Percentiles rank a stretch among this genome's conserved stretches.
Conservation (phyloP, 2,797 vertebrate genomes). For the Peromyscus melanophrys region DNA sequence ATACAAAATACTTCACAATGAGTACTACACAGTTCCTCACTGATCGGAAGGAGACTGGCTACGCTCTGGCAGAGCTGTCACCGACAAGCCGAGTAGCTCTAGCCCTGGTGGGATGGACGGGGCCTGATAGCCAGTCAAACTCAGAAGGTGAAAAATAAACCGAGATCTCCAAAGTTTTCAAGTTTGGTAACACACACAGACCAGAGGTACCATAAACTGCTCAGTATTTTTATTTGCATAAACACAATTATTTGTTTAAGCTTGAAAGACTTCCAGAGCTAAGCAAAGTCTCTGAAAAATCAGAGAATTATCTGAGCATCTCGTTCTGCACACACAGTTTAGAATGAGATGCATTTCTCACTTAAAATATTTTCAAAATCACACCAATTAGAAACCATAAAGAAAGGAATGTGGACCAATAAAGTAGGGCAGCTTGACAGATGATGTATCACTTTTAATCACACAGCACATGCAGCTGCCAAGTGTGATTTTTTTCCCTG, state of each 20-base stretch:
- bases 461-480: conserved; percentile 87
- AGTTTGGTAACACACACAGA: neutral
- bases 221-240: conserved; percentile 53
- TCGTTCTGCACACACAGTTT: conserved; percentile 67
- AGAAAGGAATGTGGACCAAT: conserved; percentile 89
- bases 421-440: conserved; percentile 86
- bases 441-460: conserved; percentile 90
- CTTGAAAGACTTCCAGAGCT: conserved; percentile 43
- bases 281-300: conserved; percentile 61
- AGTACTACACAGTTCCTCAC: too few species aligned
- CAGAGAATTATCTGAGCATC: conserved; percentile 54
- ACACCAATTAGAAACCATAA: conserved; percentile 88
- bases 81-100: neutral
- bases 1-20: neutral
- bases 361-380: conserved; percentile 85
- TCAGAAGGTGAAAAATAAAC: conserved; percentile 1
- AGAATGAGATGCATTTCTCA: conserved; percentile 80
- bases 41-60: neutral
- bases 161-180: conserved; percentile 53
- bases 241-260: conserved; percentile 50
- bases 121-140: neutral
- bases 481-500: conserved; percentile 79
- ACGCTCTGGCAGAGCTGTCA: neutral
- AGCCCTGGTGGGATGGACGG: neutral
- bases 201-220: neutral